A percentile compares a stretch with the other conserved stretches of the same genome.
Conservation (phyloP, 2,888 invertebrate genomes). For the Drosophila falleni region DNA sequence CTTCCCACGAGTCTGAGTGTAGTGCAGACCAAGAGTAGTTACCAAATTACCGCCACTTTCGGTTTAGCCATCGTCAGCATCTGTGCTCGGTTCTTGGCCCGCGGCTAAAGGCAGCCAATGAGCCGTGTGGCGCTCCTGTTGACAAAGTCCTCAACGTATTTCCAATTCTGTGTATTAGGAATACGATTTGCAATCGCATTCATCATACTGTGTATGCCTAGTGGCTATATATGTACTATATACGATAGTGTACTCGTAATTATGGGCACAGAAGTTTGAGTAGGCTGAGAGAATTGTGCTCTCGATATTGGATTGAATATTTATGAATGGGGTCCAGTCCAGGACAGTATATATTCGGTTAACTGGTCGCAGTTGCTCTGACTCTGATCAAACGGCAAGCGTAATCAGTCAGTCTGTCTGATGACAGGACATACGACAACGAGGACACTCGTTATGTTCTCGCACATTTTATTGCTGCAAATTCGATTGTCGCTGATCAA, state of each 20-base stretch:
- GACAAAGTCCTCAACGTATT: slow-evolving; percentile 62
- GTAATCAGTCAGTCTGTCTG: slow-evolving; percentile 66
- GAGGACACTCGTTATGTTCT: slow-evolving; percentile 58
- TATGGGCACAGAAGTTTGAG: slow-evolving; percentile 77
- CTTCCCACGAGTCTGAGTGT: not conserved
- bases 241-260: slow-evolving; percentile 59
- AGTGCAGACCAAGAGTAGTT: slow-evolving; percentile 60
- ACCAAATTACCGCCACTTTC: slow-evolving; percentile 80
- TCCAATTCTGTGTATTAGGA: slow-evolving; percentile 35
- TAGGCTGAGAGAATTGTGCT: slow-evolving; percentile 42
- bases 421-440: slow-evolving; percentile 22
- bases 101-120: slow-evolving; percentile 76
- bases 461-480: slow-evolving; percentile 81
- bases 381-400: slow-evolving; percentile 76
- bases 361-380: slow-evolving; percentile 44
- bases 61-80: slow-evolving; percentile 76
- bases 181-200: slow-evolving; percentile 32
- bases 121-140: slow-evolving; percentile 73
- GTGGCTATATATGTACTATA: slow-evolving; percentile 35
- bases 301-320: slow-evolving; percentile 68
- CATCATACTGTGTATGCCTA: slow-evolving; percentile 39
- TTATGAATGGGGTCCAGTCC: slow-evolving; percentile 54
- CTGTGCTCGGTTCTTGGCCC: slow-evolving; percentile 79
- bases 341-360: slow-evolving; percentile 17
- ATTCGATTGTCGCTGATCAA: slow-evolving; percentile 85